Evolutionary conservation across 2,113 vertebrate species (phyloP).

Genomic region (Myocastor coypus): DNA sequence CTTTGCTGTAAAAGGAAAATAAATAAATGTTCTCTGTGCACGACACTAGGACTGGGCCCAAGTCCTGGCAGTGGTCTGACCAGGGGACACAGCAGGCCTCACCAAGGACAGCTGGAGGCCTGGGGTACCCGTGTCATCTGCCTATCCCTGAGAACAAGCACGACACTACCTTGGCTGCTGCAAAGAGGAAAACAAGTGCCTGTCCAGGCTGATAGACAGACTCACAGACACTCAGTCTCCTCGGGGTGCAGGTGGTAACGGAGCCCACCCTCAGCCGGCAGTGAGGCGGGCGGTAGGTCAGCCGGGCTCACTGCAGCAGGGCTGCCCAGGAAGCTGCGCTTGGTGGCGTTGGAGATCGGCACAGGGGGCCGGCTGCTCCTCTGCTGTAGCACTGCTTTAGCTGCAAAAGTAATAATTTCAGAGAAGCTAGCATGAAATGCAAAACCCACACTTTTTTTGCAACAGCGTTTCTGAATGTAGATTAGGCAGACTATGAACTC

Average conservation of each 20-base stretch:
- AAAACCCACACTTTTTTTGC: background rate
- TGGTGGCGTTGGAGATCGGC: slow-evolving; percentile 93
- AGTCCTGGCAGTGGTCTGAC: too few species aligned
- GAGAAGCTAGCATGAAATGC: background rate
- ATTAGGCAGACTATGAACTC: background rate
- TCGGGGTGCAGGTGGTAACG: slow-evolving; percentile 93
- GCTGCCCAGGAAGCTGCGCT: slow-evolving; percentile 92
- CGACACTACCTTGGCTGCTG: background rate
- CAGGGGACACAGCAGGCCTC: background rate
- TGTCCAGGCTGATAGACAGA: slow-evolving; percentile 53
- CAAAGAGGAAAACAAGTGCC: rapidly evolving
- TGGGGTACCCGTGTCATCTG: too few species aligned
- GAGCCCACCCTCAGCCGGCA: slow-evolving; percentile 88
- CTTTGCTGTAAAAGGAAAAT: background rate
- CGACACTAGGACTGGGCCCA: too few species aligned
- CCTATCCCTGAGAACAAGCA: background rate
- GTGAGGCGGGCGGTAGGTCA: slow-evolving; percentile 80
- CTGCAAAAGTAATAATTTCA: slow-evolving; percentile 80
- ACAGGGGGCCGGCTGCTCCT: slow-evolving; percentile 90
- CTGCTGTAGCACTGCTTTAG: slow-evolving; percentile 90
- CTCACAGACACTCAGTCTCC: slow-evolving; percentile 92
- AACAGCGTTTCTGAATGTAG: background rate
- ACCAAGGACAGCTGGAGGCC: too few species aligned
- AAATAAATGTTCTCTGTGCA: background rate
- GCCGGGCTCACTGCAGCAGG: slow-evolving; percentile 77